Evolutionary conservation across 2,888 invertebrate species (phyloP), one percentile per base, ranked within the genome.

Genomic region (Calameuta pallipes): DNA sequence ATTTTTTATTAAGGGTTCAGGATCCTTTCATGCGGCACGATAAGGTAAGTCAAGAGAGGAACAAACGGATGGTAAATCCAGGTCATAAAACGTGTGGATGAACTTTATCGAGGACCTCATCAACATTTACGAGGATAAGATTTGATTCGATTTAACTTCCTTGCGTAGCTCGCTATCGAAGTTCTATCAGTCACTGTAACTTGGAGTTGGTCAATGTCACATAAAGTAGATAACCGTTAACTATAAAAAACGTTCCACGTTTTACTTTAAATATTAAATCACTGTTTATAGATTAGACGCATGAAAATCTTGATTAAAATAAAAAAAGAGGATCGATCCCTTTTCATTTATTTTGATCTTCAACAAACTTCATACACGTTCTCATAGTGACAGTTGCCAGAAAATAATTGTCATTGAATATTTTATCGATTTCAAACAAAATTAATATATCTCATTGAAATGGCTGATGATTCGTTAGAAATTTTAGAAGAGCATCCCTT

Each of bases 121-220:
- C 85, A 84, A 85, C 84, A 83, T 85, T 85, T 85, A 84, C 84
- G 85, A 85, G 83, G 77, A 84, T 83, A 83, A 83, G 82, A 81
- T 81, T 84, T 76, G 84, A 85, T 85, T 83, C 85, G 84, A 85
- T 84, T 81, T 81, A 81, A 84, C 81, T 83, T 81, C 78, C 80
- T 82, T 74, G 74, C 41, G 79, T 68, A 41, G 73, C 74, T 79
- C 78, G 80, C 81, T 81, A 77, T 82, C 78, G 75, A 70, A 75
- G 75, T 78, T 80, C 78, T 71, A 30, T n/a, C 76, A 11, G 31
- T 69, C 37, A 30, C 33, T 71, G 12, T 33, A n/a, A 69, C 41
- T 56, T 56, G 56, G 23, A 23, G 23, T 23, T 56, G 56, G 23
- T 30, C 23, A 30, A 75, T 41, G 34, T 33, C 69, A 31, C 71